A percentile compares a stretch with the other conserved stretches of the same genome.
Conservation (phyloP, 2,113 vertebrate species). For the Amphiprion ocellaris region DNA sequence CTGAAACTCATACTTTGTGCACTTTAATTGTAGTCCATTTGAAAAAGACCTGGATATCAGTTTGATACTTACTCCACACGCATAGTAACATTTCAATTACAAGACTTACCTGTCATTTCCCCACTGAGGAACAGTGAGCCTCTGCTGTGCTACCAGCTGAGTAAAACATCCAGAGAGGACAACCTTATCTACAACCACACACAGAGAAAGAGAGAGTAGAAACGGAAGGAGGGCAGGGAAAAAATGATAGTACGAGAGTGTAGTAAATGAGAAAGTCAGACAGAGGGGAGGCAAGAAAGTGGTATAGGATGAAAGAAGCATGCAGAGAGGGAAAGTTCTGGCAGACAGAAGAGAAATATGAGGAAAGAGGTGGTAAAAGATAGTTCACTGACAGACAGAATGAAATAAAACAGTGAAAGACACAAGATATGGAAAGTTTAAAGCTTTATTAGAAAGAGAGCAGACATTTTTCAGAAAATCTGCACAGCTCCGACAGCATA, state of each 20-base stretch:
- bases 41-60: constrained; percentile 8
- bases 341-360: background rate
- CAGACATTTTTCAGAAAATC: constrained; percentile 35
- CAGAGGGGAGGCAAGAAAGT: constrained; percentile 11
- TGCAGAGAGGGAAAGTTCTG: background rate
- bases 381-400: constrained; percentile 4
- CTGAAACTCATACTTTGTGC: background rate
- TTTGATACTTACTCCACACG: constrained; percentile 9
- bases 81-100: constrained; percentile 43
- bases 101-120: constrained; percentile 24
- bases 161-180: constrained; percentile 56
- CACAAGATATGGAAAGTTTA: background rate
- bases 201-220: constrained; percentile 34
- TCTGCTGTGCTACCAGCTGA: constrained; percentile 52
- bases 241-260: constrained; percentile 1
- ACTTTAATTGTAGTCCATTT: constrained; percentile 14
- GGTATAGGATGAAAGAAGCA: constrained; percentile 27
- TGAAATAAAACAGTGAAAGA: constrained; percentile 4
- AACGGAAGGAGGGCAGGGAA: background rate
- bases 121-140: constrained; percentile 50
- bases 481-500: constrained; percentile 31
- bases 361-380: background rate
- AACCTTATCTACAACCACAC: constrained; percentile 61
- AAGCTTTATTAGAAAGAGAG: constrained; percentile 28
- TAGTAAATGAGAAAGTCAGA: constrained; percentile 43